Evolutionary conservation across 2,888 invertebrate species (phyloP).

Genomic region (Leucophenga maculata): DNA sequence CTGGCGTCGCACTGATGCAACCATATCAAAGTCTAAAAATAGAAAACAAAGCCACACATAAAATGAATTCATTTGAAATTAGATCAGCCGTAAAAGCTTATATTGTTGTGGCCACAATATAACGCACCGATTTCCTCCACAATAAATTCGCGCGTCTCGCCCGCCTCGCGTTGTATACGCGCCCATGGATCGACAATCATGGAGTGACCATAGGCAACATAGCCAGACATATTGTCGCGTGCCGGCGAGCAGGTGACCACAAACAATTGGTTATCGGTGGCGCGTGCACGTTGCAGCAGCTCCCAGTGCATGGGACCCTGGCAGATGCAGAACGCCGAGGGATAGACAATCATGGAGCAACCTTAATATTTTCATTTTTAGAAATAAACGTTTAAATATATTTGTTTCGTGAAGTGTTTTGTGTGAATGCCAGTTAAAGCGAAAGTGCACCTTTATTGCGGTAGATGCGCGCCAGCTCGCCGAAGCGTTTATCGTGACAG

Average conservation of each 20-base stretch:
- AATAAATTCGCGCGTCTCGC: slow-evolving; percentile 80
- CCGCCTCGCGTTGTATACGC: slow-evolving; percentile 79
- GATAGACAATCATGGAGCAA: slow-evolving; percentile 90
- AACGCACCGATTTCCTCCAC: slow-evolving; percentile 82
- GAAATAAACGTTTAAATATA: too few relatives aligned
- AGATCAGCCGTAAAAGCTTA: neutral
- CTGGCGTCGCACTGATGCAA: slow-evolving; percentile 84
- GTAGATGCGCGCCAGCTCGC: slow-evolving; percentile 87
- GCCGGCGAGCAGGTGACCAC: slow-evolving; percentile 90
- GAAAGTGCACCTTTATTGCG: slow-evolving; percentile 73
- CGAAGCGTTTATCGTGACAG: slow-evolving; percentile 95
- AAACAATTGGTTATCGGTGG: slow-evolving; percentile 91
- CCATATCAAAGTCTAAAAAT: slow-evolving; percentile 78
- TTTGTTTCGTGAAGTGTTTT: neutral
- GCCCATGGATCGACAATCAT: slow-evolving; percentile 87
- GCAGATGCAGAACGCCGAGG: slow-evolving; percentile 83
- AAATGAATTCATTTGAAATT: neutral
- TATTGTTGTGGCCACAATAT: neutral
- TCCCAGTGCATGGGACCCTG: slow-evolving; percentile 94
- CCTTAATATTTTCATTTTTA: slow-evolving; percentile 72
- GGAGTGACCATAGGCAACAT: slow-evolving; percentile 92
- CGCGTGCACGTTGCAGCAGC: slow-evolving; percentile 84
- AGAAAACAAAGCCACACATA: neutral
- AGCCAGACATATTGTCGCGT: slow-evolving; percentile 81
- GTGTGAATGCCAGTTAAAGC: neutral